Evolutionary conservation across 2,797 vertebrate genomes (phyloP).

Genomic region (Rhinatrema bivittatum): DNA sequence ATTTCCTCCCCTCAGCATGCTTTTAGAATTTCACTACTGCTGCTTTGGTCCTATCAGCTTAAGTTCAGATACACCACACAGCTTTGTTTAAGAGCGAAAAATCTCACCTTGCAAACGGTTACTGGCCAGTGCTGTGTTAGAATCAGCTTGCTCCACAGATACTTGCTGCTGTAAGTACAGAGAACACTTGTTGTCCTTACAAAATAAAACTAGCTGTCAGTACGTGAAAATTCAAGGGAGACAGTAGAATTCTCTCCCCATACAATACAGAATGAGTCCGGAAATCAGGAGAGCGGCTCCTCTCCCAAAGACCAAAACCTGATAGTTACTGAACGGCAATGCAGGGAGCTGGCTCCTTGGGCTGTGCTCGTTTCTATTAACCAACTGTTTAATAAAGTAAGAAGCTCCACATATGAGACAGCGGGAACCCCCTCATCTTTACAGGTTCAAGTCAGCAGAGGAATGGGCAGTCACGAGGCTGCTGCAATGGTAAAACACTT

Average conservation of each 20-base stretch:
- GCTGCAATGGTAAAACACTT: too few relatives aligned
- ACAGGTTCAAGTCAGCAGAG: too few relatives aligned
- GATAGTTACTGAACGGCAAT: background rate
- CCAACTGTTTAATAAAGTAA: background rate
- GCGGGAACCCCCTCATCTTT: too few relatives aligned
- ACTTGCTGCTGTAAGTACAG: conserved; percentile 10
- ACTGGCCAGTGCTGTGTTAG: conserved; percentile 41
- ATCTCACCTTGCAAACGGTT: conserved; percentile 35
- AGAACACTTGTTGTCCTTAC: background rate
- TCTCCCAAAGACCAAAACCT: background rate
- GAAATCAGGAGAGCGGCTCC: too few relatives aligned
- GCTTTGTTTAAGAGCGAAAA: too few relatives aligned
- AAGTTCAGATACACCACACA: too few relatives aligned
- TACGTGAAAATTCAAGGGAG: background rate
- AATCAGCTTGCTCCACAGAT: conserved; percentile 36
- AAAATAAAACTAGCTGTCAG: background rate
- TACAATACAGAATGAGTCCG: too few relatives aligned
- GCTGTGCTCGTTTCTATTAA: background rate
- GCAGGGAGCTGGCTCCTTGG: background rate
- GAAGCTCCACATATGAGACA: background rate
- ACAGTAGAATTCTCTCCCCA: background rate
- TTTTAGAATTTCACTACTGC: too few relatives aligned
- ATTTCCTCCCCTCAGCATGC: too few relatives aligned
- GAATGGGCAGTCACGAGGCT: too few relatives aligned
- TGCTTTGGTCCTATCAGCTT: too few relatives aligned